phyloP scores from a whole-genome alignment of 1,140 invertebrate species.

The Conus betulinus region DNA sequence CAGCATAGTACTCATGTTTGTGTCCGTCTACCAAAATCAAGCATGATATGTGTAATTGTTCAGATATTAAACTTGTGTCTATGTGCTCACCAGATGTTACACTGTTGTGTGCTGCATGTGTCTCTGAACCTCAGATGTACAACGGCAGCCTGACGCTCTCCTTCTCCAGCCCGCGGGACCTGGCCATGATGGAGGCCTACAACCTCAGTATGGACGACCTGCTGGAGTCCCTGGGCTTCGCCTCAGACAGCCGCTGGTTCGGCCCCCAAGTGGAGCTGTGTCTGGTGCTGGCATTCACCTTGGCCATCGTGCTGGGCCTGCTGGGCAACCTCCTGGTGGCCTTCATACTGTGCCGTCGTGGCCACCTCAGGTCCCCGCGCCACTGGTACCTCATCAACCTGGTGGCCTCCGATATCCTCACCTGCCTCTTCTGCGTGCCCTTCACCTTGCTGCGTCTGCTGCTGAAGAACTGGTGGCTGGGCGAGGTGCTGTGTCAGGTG shows the following conservation, averaged over 20 bases:
- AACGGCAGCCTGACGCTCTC: background rate
- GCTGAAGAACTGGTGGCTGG: constrained; percentile 65
- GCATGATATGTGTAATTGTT: too few relatives aligned
- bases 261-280: constrained; percentile 48
- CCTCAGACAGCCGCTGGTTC: constrained; percentile 44
- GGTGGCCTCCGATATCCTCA: constrained; percentile 72
- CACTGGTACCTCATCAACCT: constrained; percentile 72
- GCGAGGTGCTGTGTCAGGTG: constrained; percentile 66
- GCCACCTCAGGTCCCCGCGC: constrained; percentile 69
- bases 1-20: too few relatives aligned
- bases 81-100: too few relatives aligned
- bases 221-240: background rate
- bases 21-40: too few relatives aligned
- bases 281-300: constrained; percentile 70
- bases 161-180: background rate
- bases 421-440: constrained; percentile 65
- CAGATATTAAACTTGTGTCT: too few relatives aligned
- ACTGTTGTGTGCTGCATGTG: too few relatives aligned
- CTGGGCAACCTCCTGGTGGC: constrained; percentile 73
- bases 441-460: constrained; percentile 64
- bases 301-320: constrained; percentile 73
- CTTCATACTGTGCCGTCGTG: constrained; percentile 70
- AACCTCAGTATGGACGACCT: constrained; percentile 27
- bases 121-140: background rate
- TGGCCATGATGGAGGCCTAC: constrained; percentile 26